A percentile compares a stretch with the other conserved stretches of the same genome.
Evolutionary conservation across 2,888 invertebrate genomes (phyloP).

Genomic region (Scelioninae gen. 2): DNA sequence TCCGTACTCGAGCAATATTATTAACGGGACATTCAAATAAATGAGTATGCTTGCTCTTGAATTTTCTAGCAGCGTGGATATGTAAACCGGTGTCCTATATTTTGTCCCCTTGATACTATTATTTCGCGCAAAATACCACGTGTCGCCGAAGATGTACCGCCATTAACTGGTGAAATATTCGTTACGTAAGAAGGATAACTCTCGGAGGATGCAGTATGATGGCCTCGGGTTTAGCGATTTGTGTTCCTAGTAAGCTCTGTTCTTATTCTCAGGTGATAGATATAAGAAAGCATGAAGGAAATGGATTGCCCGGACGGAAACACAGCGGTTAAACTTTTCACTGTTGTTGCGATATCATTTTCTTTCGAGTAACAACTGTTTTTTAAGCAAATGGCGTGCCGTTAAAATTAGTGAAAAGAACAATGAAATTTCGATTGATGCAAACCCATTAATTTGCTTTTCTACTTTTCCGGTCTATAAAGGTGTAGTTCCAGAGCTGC

Average conservation of each 20-base stretch:
- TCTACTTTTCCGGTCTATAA: constrained; percentile 49
- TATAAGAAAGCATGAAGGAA: constrained; percentile 49
- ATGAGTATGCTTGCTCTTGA: neutral
- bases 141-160: constrained; percentile 20
- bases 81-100: constrained; percentile 39
- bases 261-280: constrained; percentile 17
- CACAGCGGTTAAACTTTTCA: constrained; percentile 24
- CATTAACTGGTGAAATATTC: constrained; percentile 39
- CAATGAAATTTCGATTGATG: constrained; percentile 36
- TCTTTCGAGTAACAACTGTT: constrained; percentile 24
- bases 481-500: too few species aligned
- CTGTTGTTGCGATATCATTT: constrained; percentile 7
- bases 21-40: neutral
- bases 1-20: neutral
- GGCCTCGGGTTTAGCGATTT: constrained; percentile 33
- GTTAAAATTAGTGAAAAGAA: constrained; percentile 35
- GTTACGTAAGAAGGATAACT: constrained; percentile 35
- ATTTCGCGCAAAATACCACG: constrained; percentile 6
- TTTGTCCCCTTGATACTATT: constrained; percentile 22
- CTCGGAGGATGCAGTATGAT: constrained; percentile 35
- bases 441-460: constrained; percentile 22
- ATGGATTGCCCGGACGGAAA: constrained; percentile 13
- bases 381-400: constrained; percentile 8
- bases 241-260: constrained; percentile 6
- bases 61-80: constrained; percentile 23